phyloP scores from a whole-genome alignment of 1,140 invertebrate genomes.

The Cydia pomonella region DNA sequence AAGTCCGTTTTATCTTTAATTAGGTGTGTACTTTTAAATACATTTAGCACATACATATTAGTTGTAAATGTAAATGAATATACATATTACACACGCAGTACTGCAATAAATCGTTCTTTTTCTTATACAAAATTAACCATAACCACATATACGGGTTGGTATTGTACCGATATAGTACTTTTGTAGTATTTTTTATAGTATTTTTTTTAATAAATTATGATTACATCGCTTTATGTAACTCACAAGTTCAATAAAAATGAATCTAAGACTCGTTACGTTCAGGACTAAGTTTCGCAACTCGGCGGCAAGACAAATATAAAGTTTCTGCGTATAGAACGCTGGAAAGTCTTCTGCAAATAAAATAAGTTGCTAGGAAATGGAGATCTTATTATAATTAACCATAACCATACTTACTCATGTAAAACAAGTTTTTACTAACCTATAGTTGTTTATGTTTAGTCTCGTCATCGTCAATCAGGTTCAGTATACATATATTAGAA shows the following conservation, averaged over 20 bases:
- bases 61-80: too few relatives aligned
- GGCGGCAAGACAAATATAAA: slow-evolving; percentile 11
- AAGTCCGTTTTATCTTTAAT: too few relatives aligned
- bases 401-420: neutral
- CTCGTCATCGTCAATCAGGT: too few relatives aligned
- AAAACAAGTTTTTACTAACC: too few relatives aligned
- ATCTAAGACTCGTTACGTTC: slow-evolving; percentile 1
- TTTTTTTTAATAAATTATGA: neutral
- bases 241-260: slow-evolving; percentile 3
- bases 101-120: too few relatives aligned
- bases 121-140: too few relatives aligned
- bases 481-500: too few relatives aligned
- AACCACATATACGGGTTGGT: neutral
- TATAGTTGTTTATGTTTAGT: too few relatives aligned
- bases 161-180: neutral
- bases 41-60: too few relatives aligned
- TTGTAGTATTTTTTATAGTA: too few relatives aligned
- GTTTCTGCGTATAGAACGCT: neutral
- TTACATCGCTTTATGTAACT: neutral
- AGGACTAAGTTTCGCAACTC: slow-evolving; percentile 3
- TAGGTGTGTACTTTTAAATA: too few relatives aligned
- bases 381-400: neutral
- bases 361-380: neutral
- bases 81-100: too few relatives aligned
- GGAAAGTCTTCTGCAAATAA: neutral